Percentiles rank a stretch among this genome's conserved stretches.
These are phyloP conservation scores for Sphaeridia pumilis DNA, from an alignment of 2,888 invertebrate species.

Conservation along the genomic window DNA sequence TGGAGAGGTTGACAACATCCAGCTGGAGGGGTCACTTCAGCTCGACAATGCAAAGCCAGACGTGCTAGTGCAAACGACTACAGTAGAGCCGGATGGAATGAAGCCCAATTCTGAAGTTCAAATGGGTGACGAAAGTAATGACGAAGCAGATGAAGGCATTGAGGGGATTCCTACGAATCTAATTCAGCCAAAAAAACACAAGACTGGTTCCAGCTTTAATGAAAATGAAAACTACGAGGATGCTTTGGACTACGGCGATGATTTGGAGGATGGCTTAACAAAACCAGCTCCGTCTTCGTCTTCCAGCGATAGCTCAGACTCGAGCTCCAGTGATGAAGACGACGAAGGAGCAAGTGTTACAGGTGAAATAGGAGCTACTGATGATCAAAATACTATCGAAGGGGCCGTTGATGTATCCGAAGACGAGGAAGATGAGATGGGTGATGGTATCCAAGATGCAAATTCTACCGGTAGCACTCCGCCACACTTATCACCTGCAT, in stretches of 20 bases:
- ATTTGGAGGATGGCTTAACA: neutral
- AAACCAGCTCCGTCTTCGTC: neutral
- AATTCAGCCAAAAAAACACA: neutral
- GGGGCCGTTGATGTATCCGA: constrained; percentile 3
- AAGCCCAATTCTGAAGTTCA: no score
- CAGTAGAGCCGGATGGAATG: no score
- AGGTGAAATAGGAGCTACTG: neutral
- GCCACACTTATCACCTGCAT: neutral
- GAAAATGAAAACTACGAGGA: constrained; percentile 2
- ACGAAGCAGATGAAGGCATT: no score
- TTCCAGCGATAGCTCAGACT: neutral
- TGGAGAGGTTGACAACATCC: neutral
- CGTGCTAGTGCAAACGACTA: no score
- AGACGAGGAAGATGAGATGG: constrained; percentile 9
- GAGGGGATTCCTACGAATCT: neutral
- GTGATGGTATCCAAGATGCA: neutral
- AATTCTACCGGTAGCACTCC: neutral
- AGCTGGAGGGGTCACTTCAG: no score
- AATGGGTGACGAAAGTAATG: no score
- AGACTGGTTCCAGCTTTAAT: neutral
- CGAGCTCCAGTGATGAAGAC: neutral
- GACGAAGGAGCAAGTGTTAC: neutral
- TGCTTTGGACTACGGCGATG: constrained; percentile 5
- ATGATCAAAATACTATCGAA: neutral
- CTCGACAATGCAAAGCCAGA: no score